A percentile compares a stretch with the other conserved stretches of the same genome.
These are phyloP conservation scores for Tachycineta bicolor DNA, from an alignment of 2,113 vertebrate species.

Conservation along the genomic window DNA sequence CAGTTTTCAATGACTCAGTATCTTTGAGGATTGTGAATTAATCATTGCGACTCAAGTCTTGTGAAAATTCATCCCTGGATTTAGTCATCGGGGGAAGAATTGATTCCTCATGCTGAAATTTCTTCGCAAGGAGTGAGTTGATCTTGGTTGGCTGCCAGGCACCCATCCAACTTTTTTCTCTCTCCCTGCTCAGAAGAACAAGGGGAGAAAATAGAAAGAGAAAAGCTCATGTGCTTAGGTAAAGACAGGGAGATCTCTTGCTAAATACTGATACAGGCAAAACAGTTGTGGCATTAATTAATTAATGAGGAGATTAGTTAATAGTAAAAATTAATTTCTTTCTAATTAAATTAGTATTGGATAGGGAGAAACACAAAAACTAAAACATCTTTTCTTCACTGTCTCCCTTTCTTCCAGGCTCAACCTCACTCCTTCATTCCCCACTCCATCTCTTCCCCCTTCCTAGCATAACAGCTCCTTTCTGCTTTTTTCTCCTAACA, in stretches of 20 bases:
- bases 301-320: not conserved
- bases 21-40: not conserved
- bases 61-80: not conserved
- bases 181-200: not conserved
- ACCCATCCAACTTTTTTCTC: not conserved
- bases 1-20: not conserved
- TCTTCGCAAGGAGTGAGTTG: not conserved
- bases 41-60: not conserved
- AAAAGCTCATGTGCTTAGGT: not conserved
- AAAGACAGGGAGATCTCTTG: not conserved
- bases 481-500: not conserved
- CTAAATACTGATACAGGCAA: not conserved
- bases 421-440: not conserved
- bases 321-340: not conserved
- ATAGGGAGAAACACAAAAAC: not conserved
- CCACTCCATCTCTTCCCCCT: not conserved
- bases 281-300: not conserved
- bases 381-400: not conserved
- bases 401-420: not conserved
- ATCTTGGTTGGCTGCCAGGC: not conserved
- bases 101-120: not conserved
- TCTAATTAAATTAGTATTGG: not conserved
- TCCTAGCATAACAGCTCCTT: not conserved
- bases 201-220: not conserved
- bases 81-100: not conserved